phyloP scores from a whole-genome alignment of 2,797 vertebrate genomes.

The Ptychobarbus kaznakovi region DNA sequence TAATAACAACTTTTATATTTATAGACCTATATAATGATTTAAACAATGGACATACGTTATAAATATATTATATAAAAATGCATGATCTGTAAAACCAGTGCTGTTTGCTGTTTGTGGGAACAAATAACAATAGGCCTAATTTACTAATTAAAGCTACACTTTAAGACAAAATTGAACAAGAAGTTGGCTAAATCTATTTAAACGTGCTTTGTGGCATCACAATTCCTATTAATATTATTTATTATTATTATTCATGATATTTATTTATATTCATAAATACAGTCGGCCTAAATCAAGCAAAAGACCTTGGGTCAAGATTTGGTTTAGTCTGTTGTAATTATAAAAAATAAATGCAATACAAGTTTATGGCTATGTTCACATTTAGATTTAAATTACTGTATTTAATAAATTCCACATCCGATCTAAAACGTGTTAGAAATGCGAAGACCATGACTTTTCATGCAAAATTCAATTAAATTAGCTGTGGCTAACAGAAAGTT shows the following conservation, averaged over 20 bases:
- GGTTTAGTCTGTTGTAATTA: neutral
- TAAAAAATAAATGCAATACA: neutral
- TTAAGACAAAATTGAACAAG: neutral
- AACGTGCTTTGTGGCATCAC: neutral
- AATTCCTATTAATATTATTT: neutral
- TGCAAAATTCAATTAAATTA: neutral
- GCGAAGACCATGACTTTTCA: neutral
- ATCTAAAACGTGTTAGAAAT: neutral
- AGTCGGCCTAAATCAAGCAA: neutral
- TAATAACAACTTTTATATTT: neutral
- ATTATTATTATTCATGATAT: neutral
- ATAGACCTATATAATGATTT: neutral
- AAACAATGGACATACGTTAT: neutral
- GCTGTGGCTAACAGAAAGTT: neutral
- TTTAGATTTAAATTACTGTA: neutral
- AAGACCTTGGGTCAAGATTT: neutral
- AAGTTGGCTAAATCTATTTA: neutral
- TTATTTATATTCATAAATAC: neutral
- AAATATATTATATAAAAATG: neutral
- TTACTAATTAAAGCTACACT: neutral
- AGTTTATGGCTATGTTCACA: neutral
- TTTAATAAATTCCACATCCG: neutral
- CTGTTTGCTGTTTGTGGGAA: neutral
- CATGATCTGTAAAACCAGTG: neutral
- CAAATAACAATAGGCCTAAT: neutral